Percentiles rank a stretch among this genome's conserved stretches.
Conservation (phyloP, 2,113 vertebrate species). For the Melanostigma gelatinosum region DNA sequence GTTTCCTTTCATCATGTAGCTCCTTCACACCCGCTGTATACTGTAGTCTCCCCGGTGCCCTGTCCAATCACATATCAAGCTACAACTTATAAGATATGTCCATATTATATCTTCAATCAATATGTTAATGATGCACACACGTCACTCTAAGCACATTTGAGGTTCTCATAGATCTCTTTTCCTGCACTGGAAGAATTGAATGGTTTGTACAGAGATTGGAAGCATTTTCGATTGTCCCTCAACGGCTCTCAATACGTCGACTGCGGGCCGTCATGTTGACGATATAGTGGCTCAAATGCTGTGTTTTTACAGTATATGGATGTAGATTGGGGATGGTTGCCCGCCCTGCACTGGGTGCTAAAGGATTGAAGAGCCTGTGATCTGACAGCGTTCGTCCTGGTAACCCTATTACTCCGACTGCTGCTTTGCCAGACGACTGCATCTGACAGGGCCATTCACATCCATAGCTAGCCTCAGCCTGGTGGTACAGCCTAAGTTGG, state of each 20-base stretch:
- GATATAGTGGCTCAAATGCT: background rate
- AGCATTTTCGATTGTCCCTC: background rate
- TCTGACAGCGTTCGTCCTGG: conserved; percentile 45
- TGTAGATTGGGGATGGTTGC: conserved; percentile 10
- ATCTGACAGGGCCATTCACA: conserved; percentile 17
- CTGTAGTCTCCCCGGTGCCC: background rate
- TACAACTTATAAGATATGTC: background rate
- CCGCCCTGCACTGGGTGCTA: conserved; percentile 11
- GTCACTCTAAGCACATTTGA: background rate
- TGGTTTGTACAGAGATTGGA: background rate
- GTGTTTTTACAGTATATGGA: conserved; percentile 8
- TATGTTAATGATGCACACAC: background rate
- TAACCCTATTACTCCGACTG: conserved; percentile 71
- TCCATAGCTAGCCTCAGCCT: background rate
- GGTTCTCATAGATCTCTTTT: background rate
- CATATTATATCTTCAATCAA: background rate
- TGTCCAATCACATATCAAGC: background rate
- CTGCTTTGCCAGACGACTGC: conserved; percentile 51
- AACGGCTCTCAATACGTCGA: no score
- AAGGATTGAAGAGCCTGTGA: conserved; percentile 49
- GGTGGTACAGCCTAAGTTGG: background rate
- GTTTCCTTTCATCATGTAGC: background rate
- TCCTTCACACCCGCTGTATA: background rate
- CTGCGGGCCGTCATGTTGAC: background rate
- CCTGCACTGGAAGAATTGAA: background rate